These are phyloP conservation scores for Amazonetta brasiliensis DNA, from an alignment of 2,797 vertebrate species.

Conservation along the genomic window DNA sequence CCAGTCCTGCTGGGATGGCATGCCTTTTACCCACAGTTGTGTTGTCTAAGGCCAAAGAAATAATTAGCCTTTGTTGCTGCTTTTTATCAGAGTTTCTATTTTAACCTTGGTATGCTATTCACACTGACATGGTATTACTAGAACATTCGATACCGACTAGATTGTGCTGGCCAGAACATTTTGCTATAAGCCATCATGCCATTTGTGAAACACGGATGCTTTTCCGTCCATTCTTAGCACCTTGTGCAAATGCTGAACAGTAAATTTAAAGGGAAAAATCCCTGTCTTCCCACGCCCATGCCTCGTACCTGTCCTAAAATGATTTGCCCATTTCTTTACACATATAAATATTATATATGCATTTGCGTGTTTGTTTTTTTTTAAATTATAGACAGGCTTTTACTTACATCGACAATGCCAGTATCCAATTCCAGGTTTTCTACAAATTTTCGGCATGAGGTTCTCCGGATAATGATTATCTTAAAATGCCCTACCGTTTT, in stretches of 20 bases:
- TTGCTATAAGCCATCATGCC: background rate
- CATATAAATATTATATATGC: background rate
- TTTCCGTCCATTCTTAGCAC: background rate
- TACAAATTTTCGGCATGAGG: background rate
- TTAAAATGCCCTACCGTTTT: background rate
- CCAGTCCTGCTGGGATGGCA: background rate
- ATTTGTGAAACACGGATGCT: background rate
- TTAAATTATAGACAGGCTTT: background rate
- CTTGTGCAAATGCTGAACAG: background rate
- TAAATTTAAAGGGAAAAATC: background rate
- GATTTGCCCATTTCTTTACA: background rate
- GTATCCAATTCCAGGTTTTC: background rate
- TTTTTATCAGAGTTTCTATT: background rate
- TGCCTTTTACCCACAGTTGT: background rate
- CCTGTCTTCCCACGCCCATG: background rate
- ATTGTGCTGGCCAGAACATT: background rate
- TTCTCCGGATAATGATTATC: background rate
- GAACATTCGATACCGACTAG: background rate
- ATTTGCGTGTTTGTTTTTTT: background rate
- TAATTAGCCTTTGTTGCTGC: background rate
- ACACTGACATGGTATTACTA: background rate
- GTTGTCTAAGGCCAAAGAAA: background rate
- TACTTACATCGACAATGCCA: background rate
- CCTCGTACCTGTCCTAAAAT: background rate
- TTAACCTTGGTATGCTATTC: background rate